Percentiles rank a stretch among this genome's conserved stretches.
Conservation (phyloP, 2,888 invertebrate species). For the Cephus pygmeus region DNA sequence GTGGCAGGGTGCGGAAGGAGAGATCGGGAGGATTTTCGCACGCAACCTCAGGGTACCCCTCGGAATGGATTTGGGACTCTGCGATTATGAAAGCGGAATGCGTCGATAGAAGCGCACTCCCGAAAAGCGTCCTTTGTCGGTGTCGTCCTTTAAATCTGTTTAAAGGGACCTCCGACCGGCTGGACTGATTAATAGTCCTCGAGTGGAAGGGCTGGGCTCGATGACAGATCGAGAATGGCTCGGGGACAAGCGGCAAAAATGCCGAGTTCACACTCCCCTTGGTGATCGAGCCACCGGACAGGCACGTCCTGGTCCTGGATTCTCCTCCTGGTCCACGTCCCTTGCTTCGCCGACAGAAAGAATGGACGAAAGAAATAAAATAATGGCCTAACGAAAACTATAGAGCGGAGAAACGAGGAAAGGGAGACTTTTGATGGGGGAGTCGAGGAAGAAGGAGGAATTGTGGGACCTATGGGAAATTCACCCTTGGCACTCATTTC, state of each 20-base stretch:
- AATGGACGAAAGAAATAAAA: not conserved
- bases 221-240: slow-evolving; percentile 60
- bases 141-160: slow-evolving; percentile 55
- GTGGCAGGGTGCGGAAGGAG: not conserved
- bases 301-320: not conserved
- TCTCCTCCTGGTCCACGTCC: not conserved
- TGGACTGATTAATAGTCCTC: slow-evolving; percentile 57
- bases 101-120: slow-evolving; percentile 9
- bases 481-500: not conserved
- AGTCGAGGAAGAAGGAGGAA: not conserved
- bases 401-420: not conserved
- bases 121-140: slow-evolving; percentile 52
- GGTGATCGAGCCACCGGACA: not conserved
- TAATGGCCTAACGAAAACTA: not conserved
- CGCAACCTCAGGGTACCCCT: not conserved
- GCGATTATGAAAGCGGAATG: not conserved
- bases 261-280: slow-evolving; percentile 51
- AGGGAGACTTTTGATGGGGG: not conserved
- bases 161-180: slow-evolving; percentile 59
- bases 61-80: not conserved
- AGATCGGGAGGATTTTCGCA: not conserved
- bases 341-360: not conserved
- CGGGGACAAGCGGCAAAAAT: slow-evolving; percentile 54
- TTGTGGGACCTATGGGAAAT: not conserved
- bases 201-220: slow-evolving; percentile 42